These are phyloP conservation scores for Nasonia giraulti DNA, from an alignment of 1,140 invertebrate species.

Conservation along the genomic window DNA sequence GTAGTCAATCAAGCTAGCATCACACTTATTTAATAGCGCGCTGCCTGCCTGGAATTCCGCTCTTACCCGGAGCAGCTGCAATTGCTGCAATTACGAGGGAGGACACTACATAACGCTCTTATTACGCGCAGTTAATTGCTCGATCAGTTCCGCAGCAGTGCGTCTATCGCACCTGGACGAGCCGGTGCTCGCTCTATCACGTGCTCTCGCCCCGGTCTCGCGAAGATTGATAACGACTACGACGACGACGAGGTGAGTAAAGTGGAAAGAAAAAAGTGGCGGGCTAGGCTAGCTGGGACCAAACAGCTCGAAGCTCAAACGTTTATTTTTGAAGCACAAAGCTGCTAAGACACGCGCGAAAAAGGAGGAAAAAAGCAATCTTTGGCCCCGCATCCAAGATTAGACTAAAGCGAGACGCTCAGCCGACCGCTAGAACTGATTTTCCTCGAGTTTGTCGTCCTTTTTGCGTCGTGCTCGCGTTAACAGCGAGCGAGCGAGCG, in stretches of 20 bases:
- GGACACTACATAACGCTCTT: no score
- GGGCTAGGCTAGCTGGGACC: background rate
- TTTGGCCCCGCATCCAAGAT: slow-evolving; percentile 35
- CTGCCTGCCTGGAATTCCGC: no score
- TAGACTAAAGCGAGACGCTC: slow-evolving; percentile 33
- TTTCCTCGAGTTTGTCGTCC: background rate
- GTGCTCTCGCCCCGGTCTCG: no score
- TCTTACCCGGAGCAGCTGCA: no score
- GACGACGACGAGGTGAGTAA: no score
- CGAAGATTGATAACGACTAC: background rate
- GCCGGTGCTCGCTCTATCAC: no score
- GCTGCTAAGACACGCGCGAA: slow-evolving; percentile 30
- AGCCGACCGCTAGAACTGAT: background rate
- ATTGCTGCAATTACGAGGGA: no score
- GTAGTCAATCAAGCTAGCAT: background rate
- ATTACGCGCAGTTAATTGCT: background rate
- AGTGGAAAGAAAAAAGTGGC: background rate
- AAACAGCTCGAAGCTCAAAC: slow-evolving; percentile 51
- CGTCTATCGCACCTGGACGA: no score
- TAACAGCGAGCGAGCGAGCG: background rate
- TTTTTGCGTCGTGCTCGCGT: background rate
- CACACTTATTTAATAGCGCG: background rate
- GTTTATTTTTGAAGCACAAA: slow-evolving; percentile 54
- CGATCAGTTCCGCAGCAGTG: no score
- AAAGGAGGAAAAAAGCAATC: background rate